A percentile compares a stretch with the other conserved stretches of the same genome.
phyloP scores from a whole-genome alignment of 2,888 invertebrate species.

The Sinohyriopsis cumingii region DNA sequence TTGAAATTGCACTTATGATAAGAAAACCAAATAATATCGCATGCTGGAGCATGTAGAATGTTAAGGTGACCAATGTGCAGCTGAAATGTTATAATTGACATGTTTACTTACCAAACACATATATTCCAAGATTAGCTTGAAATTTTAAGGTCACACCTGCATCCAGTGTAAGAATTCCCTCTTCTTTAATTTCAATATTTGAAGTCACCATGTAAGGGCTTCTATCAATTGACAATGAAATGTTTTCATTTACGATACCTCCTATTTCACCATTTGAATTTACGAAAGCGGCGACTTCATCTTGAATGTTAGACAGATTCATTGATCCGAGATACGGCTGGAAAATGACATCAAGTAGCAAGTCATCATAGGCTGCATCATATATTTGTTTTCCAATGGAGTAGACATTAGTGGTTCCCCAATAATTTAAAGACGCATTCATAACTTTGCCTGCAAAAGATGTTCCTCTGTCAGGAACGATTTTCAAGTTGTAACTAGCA shows the following conservation, averaged over 20 bases:
- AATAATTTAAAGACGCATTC: constrained; percentile 33
- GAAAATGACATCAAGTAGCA: constrained; percentile 14
- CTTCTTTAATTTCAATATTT: constrained; percentile 21
- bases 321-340: constrained; percentile 27
- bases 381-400: constrained; percentile 19
- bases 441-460: constrained; percentile 1
- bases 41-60: too few species aligned
- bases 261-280: constrained; percentile 22
- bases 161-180: constrained; percentile 19
- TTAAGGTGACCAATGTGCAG: too few species aligned
- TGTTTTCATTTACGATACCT: constrained; percentile 21
- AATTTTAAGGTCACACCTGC: constrained; percentile 27
- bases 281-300: constrained; percentile 15
- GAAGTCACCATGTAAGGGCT: constrained; percentile 29
- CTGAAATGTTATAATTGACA: too few species aligned
- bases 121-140: constrained; percentile 14
- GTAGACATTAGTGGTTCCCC: constrained; percentile 24
- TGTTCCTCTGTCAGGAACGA: not conserved
- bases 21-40: too few species aligned
- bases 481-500: constrained; percentile 18
- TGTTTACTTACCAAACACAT: too few species aligned
- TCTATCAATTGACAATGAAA: constrained; percentile 5
- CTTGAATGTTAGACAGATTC: constrained; percentile 17
- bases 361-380: constrained; percentile 19
- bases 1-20: too few species aligned